These are phyloP conservation scores for Elachura formosa DNA, from an alignment of 2,113 vertebrate species.

Conservation along the genomic window DNA sequence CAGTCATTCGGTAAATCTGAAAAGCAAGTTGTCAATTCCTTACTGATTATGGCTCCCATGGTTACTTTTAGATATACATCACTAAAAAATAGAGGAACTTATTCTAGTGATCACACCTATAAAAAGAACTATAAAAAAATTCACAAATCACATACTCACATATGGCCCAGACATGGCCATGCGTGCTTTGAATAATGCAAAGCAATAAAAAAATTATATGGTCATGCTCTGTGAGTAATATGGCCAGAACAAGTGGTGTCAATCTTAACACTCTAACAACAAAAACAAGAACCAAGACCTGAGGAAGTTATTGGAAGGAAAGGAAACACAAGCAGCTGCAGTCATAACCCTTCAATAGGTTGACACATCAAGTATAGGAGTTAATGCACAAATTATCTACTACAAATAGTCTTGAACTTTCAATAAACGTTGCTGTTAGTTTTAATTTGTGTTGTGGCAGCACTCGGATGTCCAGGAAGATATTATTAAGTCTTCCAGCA, in stretches of 20 bases:
- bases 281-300: not conserved
- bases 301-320: not conserved
- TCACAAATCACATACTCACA: not conserved
- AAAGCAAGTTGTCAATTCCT: not conserved
- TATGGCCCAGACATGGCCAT: not conserved
- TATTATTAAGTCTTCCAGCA: fast-evolving
- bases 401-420: not conserved
- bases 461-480: not conserved
- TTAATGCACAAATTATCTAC: not conserved
- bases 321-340: not conserved
- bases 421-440: not conserved
- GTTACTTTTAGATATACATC: not conserved
- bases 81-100: not conserved
- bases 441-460: not conserved
- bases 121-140: not conserved
- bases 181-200: not conserved
- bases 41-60: not conserved
- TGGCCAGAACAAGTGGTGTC: not conserved
- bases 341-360: not conserved
- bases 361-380: not conserved
- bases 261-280: not conserved
- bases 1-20: not conserved
- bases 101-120: not conserved
- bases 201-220: not conserved
- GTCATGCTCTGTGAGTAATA: not conserved